Base-by-base conservation (phyloP, 2,888 invertebrate genomes). In the Elegia similella region DNA sequence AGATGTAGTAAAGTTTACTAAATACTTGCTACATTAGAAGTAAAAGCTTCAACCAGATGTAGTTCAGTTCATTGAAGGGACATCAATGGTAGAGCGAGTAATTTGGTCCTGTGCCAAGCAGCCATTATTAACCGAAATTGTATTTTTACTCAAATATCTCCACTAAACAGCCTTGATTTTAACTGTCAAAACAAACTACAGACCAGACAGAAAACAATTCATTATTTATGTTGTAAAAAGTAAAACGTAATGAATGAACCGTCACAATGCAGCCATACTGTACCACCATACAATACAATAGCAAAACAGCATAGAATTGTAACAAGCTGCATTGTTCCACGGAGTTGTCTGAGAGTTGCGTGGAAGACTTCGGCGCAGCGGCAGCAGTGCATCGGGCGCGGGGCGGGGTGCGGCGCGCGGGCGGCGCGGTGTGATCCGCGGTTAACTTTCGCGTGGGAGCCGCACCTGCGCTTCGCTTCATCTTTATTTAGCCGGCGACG, bases 371-470 rank as follows among this genome's bases (percentile, higher is more conserved):
- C 44, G 42, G 62, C 59, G 65, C 60, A 52, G 50, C 17, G 50
- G 47, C 23, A 43, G 53, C 23, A 48, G 48, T 59, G 34, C 46
- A 44, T 12, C 43, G 7, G 50, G 52, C 59, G 52, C 57, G 6
- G 38, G 38, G 13, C 43, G 29, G 57, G 50, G 42, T 56, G 15
- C 42, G 47, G 56, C 17, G 44, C 44, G 38, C 60, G 47, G 59
- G 55, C 58, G 50, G 58, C 38, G 44, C 57, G 59, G 64, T 38
- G 67, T 72, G 70, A 72, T 71, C 69, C 64, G 65, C 65, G 63
- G 63, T 63, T 69, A 32, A 68, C 68, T 75, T 76, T 76, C 69
- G 73, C 78, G 76, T 78, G 77, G 75, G 76, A 78, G 74, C 70
- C 69, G 66, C 75, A 78, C 73, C 77, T 77, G 78, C 69, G 69